Evolutionary conservation across 2,888 invertebrate species (phyloP).

Genomic region (Saturnia pavonia): DNA sequence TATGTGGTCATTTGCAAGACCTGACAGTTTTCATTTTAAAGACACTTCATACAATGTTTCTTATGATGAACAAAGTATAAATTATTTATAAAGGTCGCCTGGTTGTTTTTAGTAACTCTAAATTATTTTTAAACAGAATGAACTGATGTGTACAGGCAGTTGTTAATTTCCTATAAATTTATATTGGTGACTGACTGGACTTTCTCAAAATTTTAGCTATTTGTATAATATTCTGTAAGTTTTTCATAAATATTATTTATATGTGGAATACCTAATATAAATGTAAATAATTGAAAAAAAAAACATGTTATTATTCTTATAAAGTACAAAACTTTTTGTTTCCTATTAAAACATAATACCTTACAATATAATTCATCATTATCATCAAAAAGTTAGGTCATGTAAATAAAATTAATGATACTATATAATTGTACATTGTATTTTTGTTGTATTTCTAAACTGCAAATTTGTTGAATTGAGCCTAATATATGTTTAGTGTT

Average conservation of each 20-base stretch:
- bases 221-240: background rate
- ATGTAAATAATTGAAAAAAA: background rate
- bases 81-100: background rate
- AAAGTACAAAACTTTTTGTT: slow-evolving; percentile 8
- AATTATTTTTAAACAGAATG: background rate
- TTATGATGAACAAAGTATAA: too few relatives aligned
- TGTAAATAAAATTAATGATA: slow-evolving; percentile 8
- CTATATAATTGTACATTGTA: background rate
- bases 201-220: slow-evolving; percentile 5
- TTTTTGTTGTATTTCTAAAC: background rate
- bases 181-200: background rate
- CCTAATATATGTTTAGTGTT: slow-evolving; percentile 14
- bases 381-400: background rate
- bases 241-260: slow-evolving; percentile 7
- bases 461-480: slow-evolving; percentile 3
- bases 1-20: too few relatives aligned
- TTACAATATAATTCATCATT: background rate
- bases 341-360: slow-evolving; percentile 12
- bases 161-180: background rate
- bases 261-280: background rate
- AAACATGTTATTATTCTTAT: slow-evolving; percentile 1
- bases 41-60: too few relatives aligned
- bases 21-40: too few relatives aligned
- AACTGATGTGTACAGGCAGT: background rate
- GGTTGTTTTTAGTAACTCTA: background rate